Conservation (phyloP, 2,888 invertebrate genomes). For the Melanchra persicariae region DNA sequence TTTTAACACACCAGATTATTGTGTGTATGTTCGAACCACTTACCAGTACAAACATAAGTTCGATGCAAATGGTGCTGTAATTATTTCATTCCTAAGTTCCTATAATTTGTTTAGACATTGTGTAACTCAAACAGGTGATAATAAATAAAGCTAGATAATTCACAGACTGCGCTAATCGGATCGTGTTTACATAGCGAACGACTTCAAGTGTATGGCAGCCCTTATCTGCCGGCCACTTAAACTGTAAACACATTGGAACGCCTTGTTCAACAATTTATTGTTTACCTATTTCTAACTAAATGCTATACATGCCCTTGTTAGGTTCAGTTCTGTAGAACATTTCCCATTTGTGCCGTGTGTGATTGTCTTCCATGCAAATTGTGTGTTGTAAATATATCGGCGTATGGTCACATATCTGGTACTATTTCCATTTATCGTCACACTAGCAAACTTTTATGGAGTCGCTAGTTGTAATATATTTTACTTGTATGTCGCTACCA, state of each 20-base stretch:
- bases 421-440: slow-evolving; percentile 81
- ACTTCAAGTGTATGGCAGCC: slow-evolving; percentile 69
- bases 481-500: slow-evolving; percentile 60
- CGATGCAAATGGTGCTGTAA: background rate
- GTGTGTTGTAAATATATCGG: slow-evolving; percentile 82
- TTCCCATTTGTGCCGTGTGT: slow-evolving; percentile 78
- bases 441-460: slow-evolving; percentile 68
- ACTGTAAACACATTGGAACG: slow-evolving; percentile 83
- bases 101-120: slow-evolving; percentile 61
- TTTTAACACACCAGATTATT: background rate
- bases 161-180: slow-evolving; percentile 84
- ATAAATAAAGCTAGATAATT: slow-evolving; percentile 87
- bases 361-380: slow-evolving; percentile 86
- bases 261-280: slow-evolving; percentile 85
- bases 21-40: background rate
- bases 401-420: slow-evolving; percentile 81
- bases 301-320: slow-evolving; percentile 84
- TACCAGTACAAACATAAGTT: background rate
- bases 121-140: slow-evolving; percentile 79
- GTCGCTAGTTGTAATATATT: slow-evolving; percentile 62
- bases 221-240: slow-evolving; percentile 81
- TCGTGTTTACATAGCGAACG: slow-evolving; percentile 87
- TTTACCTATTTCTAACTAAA: slow-evolving; percentile 82
- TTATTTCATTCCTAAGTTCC: background rate
- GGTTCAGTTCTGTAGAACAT: slow-evolving; percentile 81